These are phyloP conservation scores for Lepus oiostolus DNA, from an alignment of 2,797 vertebrate species.

Conservation along the genomic window DNA sequence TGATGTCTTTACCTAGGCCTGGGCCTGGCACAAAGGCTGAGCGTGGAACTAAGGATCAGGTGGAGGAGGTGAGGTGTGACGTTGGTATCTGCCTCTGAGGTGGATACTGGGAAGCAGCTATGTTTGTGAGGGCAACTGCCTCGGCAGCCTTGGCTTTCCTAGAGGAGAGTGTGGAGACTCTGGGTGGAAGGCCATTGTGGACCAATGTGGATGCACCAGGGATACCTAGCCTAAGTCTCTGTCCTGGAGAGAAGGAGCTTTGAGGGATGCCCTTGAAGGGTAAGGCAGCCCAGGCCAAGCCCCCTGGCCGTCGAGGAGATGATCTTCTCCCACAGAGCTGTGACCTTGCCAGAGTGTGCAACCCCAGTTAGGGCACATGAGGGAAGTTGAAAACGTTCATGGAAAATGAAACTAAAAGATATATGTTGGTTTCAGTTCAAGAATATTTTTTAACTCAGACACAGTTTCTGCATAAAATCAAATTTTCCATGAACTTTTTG, in stretches of 20 bases:
- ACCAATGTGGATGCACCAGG: too few species aligned
- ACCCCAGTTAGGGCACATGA: too few species aligned
- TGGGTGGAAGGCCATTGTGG: neutral
- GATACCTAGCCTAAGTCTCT: neutral
- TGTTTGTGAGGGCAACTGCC: neutral
- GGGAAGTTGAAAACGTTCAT: too few species aligned
- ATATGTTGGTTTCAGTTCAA: too few species aligned
- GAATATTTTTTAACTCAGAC: too few species aligned
- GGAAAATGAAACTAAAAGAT: too few species aligned
- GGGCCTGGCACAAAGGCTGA: too few species aligned
- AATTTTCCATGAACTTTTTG: too few species aligned
- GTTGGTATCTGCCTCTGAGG: neutral
- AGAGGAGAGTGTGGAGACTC: neutral
- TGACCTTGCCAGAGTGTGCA: too few species aligned
- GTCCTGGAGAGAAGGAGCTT: neutral
- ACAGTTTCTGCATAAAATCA: too few species aligned
- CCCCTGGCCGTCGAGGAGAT: neutral
- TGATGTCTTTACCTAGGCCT: neutral
- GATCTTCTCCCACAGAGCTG: neutral
- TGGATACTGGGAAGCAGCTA: neutral
- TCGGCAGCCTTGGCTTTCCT: neutral
- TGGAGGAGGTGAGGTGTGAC: too few species aligned
- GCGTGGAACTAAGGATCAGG: too few species aligned
- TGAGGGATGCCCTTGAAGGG: fast-evolving
- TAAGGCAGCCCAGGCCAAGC: neutral